These are phyloP conservation scores for Ariopsis seemanni DNA, from an alignment of 2,113 vertebrate species.

Conservation along the genomic window DNA sequence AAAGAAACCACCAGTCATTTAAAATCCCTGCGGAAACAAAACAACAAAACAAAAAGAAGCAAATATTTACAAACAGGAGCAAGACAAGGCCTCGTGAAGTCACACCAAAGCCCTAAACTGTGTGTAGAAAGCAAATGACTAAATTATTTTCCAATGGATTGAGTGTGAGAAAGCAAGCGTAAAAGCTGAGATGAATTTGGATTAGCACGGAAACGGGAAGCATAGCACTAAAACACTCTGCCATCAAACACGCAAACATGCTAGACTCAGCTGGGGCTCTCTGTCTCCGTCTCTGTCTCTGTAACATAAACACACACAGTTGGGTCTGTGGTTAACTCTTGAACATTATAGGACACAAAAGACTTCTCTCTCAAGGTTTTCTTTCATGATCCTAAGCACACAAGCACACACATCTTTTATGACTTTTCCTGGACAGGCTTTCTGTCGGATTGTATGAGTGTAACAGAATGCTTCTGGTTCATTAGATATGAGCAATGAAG, in stretches of 20 bases:
- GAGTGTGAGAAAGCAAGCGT: background rate
- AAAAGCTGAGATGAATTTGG: conserved; percentile 11
- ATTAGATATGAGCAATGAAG: background rate
- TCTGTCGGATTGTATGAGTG: background rate
- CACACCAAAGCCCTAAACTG: background rate
- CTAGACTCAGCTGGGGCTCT: background rate
- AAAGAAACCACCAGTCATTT: background rate
- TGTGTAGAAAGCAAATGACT: background rate
- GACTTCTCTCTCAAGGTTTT: background rate
- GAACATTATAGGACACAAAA: background rate
- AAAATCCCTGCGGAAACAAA: background rate
- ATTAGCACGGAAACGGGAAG: background rate
- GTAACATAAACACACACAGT: background rate
- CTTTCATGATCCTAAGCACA: background rate
- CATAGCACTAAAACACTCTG: background rate
- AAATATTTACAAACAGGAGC: background rate
- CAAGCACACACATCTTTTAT: background rate
- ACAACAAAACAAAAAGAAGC: background rate
- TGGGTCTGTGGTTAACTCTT: background rate
- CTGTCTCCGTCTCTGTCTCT: background rate
- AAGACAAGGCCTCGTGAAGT: background rate
- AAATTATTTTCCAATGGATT: background rate
- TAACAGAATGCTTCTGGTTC: background rate
- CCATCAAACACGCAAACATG: background rate
- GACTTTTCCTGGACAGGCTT: background rate